Evolutionary conservation across 2,113 vertebrate species (phyloP), one percentile per base, ranked within the genome.

Genomic region (Isichthys henryi): DNA sequence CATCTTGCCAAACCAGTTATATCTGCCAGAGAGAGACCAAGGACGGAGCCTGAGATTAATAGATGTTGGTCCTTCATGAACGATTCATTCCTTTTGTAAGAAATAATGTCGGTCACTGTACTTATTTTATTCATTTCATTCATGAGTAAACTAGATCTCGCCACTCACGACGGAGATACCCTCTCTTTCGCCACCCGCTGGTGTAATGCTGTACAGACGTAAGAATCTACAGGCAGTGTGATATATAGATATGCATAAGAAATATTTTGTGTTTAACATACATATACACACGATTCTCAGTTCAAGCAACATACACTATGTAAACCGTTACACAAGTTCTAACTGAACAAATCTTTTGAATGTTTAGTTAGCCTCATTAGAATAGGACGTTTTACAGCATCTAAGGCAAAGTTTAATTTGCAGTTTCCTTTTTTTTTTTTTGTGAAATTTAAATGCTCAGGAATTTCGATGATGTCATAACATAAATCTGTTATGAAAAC

Each of bases 331-430:
- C n/a, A 27, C 62, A 13, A 11, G 23, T 70, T 70, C n/a, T 70
- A 70, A 31, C 62, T 13, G 10, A 31, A 31, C 27, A 31, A 15
- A 70, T 70, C 62, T 27, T 66, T 66, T 66, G n/a, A 66, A 66
- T 87, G 50, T 13, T 70, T n/a, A 31, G n/a, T 70, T 31, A 70
- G 62, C 62, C 62, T 70, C n/a, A 10, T 70, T 31, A 70, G n/a
- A 70, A 31, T 27, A 4, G 27, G n/a, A 13, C 10, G 0, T 31
- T 31, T 31, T 70, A 70, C n/a, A 70, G 62, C 62, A 31, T 70
- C 62, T 70, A n/a, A 5, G 62, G 27, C 90, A 70, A 90, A 90
- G 92, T 90, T 94, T 92, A 92, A 88, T 91, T 90, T 80, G 91
- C 89, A 90, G 49, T 49, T 74, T 90, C 50, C 27, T 13, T 45